A percentile compares a stretch with the other conserved stretches of the same genome.
phyloP scores from a whole-genome alignment of 2,797 vertebrate species.

The Manis javanica region DNA sequence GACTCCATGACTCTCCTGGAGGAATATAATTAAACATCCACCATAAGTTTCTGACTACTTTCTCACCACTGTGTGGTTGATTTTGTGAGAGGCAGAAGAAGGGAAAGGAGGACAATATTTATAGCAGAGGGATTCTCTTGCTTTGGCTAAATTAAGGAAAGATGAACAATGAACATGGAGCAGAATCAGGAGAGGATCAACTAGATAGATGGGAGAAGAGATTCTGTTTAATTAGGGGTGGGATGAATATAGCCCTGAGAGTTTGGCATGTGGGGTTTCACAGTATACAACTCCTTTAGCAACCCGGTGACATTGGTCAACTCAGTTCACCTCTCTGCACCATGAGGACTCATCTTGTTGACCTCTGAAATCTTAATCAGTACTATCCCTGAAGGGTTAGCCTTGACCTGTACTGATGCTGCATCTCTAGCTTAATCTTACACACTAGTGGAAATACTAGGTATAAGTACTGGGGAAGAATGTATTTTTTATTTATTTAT shows the following conservation, averaged over 20 bases:
- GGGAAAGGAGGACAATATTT: neutral
- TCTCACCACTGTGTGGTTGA: neutral
- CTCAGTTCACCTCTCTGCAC: neutral
- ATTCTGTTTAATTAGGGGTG: neutral
- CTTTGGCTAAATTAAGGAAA: neutral
- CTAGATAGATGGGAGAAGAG: neutral
- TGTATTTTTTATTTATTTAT: too few species aligned
- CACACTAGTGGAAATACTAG: conserved; percentile 51
- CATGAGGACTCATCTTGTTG: neutral
- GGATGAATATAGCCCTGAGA: neutral
- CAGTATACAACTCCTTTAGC: too few species aligned
- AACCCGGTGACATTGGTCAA: neutral
- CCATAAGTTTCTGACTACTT: neutral
- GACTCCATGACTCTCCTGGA: neutral
- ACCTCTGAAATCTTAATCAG: neutral
- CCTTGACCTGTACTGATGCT: neutral
- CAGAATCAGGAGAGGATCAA: neutral
- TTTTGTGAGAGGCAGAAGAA: neutral
- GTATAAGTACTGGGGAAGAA: neutral
- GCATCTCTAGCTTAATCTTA: conserved; percentile 50
- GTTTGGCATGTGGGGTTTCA: neutral
- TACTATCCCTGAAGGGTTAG: conserved; percentile 16
- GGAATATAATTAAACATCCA: neutral
- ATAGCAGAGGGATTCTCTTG: neutral
- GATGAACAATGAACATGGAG: neutral